These are phyloP conservation scores for Poicephalus gulielmi DNA, from an alignment of 2,113 vertebrate species.

Conservation along the genomic window DNA sequence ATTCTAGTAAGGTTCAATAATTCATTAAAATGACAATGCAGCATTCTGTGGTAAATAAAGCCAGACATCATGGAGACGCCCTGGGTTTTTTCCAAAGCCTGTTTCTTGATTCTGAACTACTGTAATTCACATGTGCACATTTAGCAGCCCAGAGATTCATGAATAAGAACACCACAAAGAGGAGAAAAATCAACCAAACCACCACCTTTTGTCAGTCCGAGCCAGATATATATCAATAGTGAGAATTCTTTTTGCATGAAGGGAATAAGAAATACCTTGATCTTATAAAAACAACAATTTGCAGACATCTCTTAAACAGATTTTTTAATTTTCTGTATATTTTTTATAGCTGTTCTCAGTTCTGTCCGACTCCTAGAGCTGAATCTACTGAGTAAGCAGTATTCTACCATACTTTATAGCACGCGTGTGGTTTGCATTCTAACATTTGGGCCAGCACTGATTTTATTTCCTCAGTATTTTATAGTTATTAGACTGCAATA, in stretches of 20 bases:
- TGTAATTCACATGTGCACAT: neutral
- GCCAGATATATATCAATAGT: neutral
- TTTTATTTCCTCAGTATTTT: constrained; percentile 71
- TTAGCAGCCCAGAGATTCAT: neutral
- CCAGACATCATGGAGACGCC: neutral
- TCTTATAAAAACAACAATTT: constrained; percentile 62
- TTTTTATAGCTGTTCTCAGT: neutral
- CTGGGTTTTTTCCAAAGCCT: neutral
- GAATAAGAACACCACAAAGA: neutral
- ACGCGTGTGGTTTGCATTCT: constrained; percentile 54
- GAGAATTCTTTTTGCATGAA: constrained; percentile 32
- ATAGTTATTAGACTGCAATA: constrained; percentile 67
- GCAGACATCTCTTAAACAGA: constrained; percentile 51
- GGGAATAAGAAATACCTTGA: constrained; percentile 37
- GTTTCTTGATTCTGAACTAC: neutral
- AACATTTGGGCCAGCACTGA: constrained; percentile 65
- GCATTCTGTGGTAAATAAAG: neutral
- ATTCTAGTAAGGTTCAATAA: neutral
- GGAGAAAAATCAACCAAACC: neutral
- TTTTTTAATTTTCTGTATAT: neutral
- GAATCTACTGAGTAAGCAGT: constrained; percentile 64
- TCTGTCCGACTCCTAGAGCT: constrained; percentile 28
- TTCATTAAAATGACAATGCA: neutral
- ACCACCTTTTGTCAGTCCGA: neutral
- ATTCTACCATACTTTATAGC: constrained; percentile 57